Base-by-base conservation (phyloP, 2,797 vertebrate genomes). In the Petrocephalus schoutedeni region DNA sequence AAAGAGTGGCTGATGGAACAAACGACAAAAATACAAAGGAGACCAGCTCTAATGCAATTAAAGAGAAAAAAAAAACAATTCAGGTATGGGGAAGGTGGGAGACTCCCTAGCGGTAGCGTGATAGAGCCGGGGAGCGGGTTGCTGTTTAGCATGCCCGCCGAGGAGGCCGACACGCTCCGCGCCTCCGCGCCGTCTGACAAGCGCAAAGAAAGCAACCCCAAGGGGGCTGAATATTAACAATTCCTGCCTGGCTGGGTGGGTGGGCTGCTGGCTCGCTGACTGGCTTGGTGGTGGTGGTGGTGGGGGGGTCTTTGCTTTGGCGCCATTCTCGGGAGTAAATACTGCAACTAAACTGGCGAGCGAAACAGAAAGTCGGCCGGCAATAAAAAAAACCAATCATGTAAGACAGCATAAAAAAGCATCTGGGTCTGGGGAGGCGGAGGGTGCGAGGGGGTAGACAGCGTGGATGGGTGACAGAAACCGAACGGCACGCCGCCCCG, bases 201-300 rank as follows among this genome's bases (percentile, higher is more conserved):
- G 83, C 21, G 74, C 14, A 19, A 64, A 21, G 45, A 67, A 41
- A 67, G 58, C 56, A 67, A 54, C 89, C 71, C 23, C 71, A 53
- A 36, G 89, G 51, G 88, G 28, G 87, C 23, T 86, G 85, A 89
- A 88, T 86, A 89, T 85, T 83, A 86, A 91, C 74, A 7, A 86
- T n/a, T 87, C 58, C 23, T 85, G 53, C 53, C 45, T 21, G 64
- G 23, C 64, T 71, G 64, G 64, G 28, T 71, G 28, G 64, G 23
- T 67, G 10, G 21, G 6, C 21, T 1, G n/a, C 61, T 59, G 7
- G n/a, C 61, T 64, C 0, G 2, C 36, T 45, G 32, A 12, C 32
- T 41, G 32, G 32, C 67, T 74, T 32, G 4, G 7, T 28, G 71
- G 28, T 23, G 56, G 51, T 87, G 19, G n/a, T 1, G 36, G 86